A percentile compares a stretch with the other conserved stretches of the same genome.
Conservation (phyloP, 1,140 invertebrate species). For the Solenopsis fugax region DNA sequence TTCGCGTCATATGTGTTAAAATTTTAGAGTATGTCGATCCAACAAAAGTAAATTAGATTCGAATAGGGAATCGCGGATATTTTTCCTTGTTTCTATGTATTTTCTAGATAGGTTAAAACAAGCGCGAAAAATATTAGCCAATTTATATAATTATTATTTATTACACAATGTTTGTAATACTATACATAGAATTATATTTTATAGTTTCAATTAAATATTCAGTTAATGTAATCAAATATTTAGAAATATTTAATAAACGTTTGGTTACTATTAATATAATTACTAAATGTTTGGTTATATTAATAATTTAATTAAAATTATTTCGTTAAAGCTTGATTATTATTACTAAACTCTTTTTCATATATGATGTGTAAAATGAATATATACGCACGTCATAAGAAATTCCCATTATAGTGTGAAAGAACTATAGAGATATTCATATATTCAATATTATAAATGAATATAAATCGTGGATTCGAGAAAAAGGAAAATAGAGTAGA, state of each 20-base stretch:
- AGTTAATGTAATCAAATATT: too few species aligned
- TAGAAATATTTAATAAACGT: too few species aligned
- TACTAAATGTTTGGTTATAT: too few species aligned
- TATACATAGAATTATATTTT: background rate
- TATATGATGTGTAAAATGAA: background rate
- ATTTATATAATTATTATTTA: background rate
- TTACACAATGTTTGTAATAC: background rate
- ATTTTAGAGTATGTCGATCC: slow-evolving; percentile 33
- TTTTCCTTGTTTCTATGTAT: background rate
- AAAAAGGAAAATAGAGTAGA: background rate
- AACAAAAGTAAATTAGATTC: slow-evolving; percentile 19
- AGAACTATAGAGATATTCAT: background rate
- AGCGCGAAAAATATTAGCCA: background rate
- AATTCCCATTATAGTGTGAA: background rate
- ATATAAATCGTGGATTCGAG: background rate
- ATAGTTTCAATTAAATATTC: background rate
- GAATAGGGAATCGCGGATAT: background rate
- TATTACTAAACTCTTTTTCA: too few species aligned
- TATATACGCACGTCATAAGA: background rate
- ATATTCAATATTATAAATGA: background rate
- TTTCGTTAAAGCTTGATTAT: too few species aligned
- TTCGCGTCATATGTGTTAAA: background rate
- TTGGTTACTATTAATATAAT: too few species aligned
- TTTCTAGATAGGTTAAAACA: background rate
- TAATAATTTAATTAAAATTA: too few species aligned